Conservation (phyloP, 2,888 invertebrate genomes). For the Epistrophella euchroma region DNA sequence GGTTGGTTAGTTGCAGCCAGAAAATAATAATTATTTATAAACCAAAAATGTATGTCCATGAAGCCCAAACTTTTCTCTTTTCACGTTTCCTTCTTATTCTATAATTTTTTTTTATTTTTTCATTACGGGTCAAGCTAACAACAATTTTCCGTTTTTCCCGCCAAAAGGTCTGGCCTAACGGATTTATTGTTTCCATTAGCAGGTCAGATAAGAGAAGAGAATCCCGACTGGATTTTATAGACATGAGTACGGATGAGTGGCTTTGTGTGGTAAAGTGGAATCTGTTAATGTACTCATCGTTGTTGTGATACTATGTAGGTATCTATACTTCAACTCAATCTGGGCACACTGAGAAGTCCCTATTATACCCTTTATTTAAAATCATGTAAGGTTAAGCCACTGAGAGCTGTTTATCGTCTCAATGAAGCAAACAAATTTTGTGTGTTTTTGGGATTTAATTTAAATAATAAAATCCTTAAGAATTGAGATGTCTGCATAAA, state of each 20-base stretch:
- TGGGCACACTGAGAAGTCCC: not conserved
- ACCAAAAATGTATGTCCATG: not conserved
- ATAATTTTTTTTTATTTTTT: not conserved
- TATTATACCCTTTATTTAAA: not conserved
- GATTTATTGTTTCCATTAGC: conserved; percentile 20
- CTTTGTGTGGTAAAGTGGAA: conserved; percentile 28
- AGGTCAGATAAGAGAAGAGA: conserved; percentile 19
- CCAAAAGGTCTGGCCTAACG: conserved; percentile 4
- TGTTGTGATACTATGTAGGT: conserved; percentile 6
- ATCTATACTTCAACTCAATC: not conserved
- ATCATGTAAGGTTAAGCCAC: conserved; percentile 14
- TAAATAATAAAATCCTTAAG: conserved; percentile 7
- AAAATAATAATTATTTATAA: conserved; percentile 4
- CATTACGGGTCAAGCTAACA: not conserved
- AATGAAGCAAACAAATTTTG: conserved; percentile 15
- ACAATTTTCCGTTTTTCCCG: not conserved
- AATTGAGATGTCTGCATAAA: conserved; percentile 6
- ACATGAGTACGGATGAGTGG: conserved; percentile 12
- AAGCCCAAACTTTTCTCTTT: not conserved
- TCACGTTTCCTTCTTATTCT: not conserved
- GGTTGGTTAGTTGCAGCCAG: not conserved
- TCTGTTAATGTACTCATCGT: conserved; percentile 22
- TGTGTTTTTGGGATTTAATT: conserved; percentile 22
- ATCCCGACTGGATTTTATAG: conserved; percentile 3
- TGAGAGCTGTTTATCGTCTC: conserved; percentile 9